phyloP scores from a whole-genome alignment of 2,888 invertebrate species.

The Yponomeuta sedellus region DNA sequence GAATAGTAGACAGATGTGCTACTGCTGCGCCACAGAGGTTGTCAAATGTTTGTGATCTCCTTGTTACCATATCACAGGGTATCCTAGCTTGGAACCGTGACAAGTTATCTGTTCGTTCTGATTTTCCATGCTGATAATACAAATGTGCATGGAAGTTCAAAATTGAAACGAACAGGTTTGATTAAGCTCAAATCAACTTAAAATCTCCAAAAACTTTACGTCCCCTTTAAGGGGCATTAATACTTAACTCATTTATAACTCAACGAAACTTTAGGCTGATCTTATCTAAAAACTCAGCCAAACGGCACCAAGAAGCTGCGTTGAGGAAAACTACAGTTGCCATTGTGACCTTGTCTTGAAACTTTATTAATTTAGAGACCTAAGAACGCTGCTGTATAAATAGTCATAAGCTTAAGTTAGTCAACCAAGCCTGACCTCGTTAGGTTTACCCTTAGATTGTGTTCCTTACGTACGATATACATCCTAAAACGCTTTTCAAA shows the following conservation, averaged over 20 bases:
- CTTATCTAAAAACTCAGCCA: not conserved
- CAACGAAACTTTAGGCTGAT: not conserved
- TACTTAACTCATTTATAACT: not conserved
- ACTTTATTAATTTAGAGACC: not conserved
- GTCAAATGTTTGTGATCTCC: no score
- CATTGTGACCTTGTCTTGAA: not conserved
- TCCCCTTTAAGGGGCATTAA: not conserved
- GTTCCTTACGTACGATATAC: no score
- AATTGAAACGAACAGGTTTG: not conserved
- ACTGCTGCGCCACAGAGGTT: no score
- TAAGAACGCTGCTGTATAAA: not conserved
- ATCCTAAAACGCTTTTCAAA: no score
- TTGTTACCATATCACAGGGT: no score
- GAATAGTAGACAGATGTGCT: no score
- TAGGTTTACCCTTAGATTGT: no score
- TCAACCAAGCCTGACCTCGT: no score
- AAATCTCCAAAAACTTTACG: not conserved
- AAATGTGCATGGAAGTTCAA: not conserved
- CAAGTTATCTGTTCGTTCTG: no score
- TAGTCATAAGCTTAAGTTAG: not conserved
- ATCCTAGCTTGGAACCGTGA: no score
- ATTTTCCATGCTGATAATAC: not conserved
- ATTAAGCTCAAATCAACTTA: not conserved
- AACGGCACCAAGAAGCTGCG: not conserved
- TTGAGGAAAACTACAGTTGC: not conserved